Evolutionary conservation across 2,888 invertebrate species (phyloP).

Genomic region (Campoplex capitator): DNA sequence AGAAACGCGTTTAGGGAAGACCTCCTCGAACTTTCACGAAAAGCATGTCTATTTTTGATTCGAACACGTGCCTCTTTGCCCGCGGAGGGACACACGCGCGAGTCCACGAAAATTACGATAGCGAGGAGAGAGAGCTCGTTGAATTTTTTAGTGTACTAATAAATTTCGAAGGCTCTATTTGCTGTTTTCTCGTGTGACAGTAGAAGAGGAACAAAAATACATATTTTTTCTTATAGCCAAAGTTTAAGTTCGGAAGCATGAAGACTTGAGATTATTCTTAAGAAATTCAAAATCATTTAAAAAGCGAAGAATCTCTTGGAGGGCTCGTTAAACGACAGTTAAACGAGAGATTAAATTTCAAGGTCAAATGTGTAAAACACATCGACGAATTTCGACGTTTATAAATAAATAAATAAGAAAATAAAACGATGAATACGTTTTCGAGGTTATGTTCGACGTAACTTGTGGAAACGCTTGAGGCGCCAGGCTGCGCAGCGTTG

Average conservation of each 20-base stretch:
- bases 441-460: conserved; percentile 53
- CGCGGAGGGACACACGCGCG: neutral
- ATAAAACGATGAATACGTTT: conserved; percentile 6
- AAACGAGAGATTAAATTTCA: neutral
- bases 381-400: neutral
- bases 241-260: neutral
- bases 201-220: neutral
- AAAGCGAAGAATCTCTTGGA: too few relatives aligned
- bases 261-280: neutral
- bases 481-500: conserved; percentile 47
- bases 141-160: conserved; percentile 15
- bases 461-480: conserved; percentile 52
- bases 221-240: neutral
- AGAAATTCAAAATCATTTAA: too few relatives aligned
- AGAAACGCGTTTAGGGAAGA: conserved; percentile 39
- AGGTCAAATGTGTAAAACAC: too few relatives aligned
- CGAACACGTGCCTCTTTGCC: conserved; percentile 57
- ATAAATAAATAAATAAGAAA: neutral
- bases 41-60: conserved; percentile 60
- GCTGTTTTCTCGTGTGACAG: neutral
- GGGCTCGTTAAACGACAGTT: too few relatives aligned
- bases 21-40: conserved; percentile 59
- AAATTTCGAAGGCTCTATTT: neutral
- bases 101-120: conserved; percentile 21
- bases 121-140: conserved; percentile 13